Conservation (phyloP, 1,140 invertebrate genomes). For the Stenopsyche tienmushanensis region DNA sequence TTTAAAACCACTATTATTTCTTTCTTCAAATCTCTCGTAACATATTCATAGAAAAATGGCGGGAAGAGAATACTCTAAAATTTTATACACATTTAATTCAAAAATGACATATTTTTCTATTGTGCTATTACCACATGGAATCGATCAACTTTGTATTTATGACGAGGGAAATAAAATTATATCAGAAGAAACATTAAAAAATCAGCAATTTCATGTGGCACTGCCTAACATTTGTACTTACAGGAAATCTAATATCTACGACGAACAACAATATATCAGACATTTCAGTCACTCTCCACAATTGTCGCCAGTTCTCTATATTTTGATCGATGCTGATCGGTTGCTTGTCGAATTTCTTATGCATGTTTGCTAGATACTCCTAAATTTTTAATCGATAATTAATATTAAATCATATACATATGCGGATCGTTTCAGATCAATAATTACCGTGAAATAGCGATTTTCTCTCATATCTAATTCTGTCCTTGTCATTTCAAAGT, state of each 20-base stretch:
- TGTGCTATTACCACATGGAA: too few species aligned
- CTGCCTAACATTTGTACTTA: conserved; percentile 51
- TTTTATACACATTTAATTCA: neutral
- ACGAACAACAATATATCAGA: conserved; percentile 84
- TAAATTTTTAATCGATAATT: too few species aligned
- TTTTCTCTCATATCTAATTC: conserved; percentile 74
- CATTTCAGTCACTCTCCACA: conserved; percentile 91
- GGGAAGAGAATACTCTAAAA: conserved; percentile 80
- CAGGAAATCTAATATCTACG: conserved; percentile 81
- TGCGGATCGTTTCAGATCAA: conserved; percentile 2
- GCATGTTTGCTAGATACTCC: conserved; percentile 56
- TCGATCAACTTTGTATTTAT: too few species aligned
- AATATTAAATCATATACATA: neutral
- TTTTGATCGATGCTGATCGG: conserved; percentile 78
- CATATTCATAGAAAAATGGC: conserved; percentile 81
- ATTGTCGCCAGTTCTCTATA: conserved; percentile 89
- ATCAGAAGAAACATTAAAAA: conserved; percentile 3
- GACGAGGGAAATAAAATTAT: neutral
- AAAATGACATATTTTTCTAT: too few species aligned
- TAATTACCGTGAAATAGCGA: conserved; percentile 70
- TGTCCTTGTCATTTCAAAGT: conserved; percentile 68
- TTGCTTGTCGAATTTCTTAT: conserved; percentile 52
- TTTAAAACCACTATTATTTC: conserved; percentile 87
- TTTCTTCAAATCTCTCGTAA: conserved; percentile 73
- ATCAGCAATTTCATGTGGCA: neutral